Conservation (phyloP, 2,888 invertebrate species). For the Pollenia griseotomentosa region DNA sequence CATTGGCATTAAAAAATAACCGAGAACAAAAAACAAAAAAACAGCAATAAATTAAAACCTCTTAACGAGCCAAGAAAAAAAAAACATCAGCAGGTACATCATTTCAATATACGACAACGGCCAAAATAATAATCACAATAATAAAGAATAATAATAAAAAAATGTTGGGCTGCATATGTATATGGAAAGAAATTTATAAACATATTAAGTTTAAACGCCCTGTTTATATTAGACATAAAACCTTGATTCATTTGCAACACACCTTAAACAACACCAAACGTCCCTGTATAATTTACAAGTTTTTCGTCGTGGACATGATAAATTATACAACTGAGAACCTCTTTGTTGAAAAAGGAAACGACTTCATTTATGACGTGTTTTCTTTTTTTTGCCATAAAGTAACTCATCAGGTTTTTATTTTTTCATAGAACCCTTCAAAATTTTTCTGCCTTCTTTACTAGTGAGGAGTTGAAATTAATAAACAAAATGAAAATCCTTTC, state of each 20-base stretch:
- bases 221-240: constrained; percentile 30
- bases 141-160: constrained; percentile 46
- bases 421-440: not conserved
- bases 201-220: not conserved
- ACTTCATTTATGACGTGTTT: constrained; percentile 28
- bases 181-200: constrained; percentile 46
- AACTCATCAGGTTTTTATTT: not conserved
- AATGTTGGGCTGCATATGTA: constrained; percentile 17
- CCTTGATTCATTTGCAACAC: constrained; percentile 66
- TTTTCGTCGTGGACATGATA: constrained; percentile 25
- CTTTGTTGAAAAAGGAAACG: constrained; percentile 2
- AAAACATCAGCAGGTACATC: constrained; percentile 56
- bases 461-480: constrained; percentile 24
- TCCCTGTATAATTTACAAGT: not conserved
- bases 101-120: constrained; percentile 39
- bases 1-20: constrained; percentile 48
- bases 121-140: constrained; percentile 9
- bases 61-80: constrained; percentile 31
- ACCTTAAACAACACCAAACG: constrained; percentile 38
- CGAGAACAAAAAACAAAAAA: constrained; percentile 2
- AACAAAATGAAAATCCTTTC: constrained; percentile 47
- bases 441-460: constrained; percentile 21
- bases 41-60: constrained; percentile 47
- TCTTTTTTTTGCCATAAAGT: constrained; percentile 7
- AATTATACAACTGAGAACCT: constrained; percentile 19